These are phyloP conservation scores for Drosophila mettleri DNA, from an alignment of 2,888 invertebrate genomes.

Conservation along the genomic window DNA sequence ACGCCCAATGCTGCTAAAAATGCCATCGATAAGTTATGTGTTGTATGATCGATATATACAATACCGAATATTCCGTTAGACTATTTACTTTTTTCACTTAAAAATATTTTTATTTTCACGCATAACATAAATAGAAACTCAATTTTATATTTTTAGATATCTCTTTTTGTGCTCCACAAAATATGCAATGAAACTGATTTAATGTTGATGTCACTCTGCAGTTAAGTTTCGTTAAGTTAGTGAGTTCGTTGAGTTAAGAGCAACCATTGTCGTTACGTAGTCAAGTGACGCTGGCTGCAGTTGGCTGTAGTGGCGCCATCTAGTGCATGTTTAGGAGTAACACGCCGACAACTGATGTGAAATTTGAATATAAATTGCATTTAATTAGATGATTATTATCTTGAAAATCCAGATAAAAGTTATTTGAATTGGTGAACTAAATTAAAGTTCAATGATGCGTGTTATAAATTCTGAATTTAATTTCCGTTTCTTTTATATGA, in stretches of 20 bases:
- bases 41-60: background rate
- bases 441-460: slow-evolving; percentile 34
- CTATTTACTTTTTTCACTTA: too few species aligned
- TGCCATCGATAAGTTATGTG: too few species aligned
- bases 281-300: background rate
- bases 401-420: background rate
- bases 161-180: background rate
- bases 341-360: background rate
- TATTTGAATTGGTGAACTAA: background rate
- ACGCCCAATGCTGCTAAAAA: background rate
- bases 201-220: too few species aligned
- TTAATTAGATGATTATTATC: background rate
- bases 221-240: slow-evolving; percentile 37
- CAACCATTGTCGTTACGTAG: background rate
- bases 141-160: background rate
- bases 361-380: background rate
- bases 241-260: slow-evolving; percentile 8
- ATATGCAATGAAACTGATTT: slow-evolving; percentile 29
- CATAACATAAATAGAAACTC: background rate
- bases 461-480: slow-evolving; percentile 21
- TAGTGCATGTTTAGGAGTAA: slow-evolving; percentile 5
- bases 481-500: slow-evolving; percentile 46
- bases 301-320: slow-evolving; percentile 27
- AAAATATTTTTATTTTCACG: background rate
- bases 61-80: background rate